These are phyloP conservation scores for Micropoecilia bifurca DNA, from an alignment of 2,797 vertebrate genomes.

Conservation along the genomic window DNA sequence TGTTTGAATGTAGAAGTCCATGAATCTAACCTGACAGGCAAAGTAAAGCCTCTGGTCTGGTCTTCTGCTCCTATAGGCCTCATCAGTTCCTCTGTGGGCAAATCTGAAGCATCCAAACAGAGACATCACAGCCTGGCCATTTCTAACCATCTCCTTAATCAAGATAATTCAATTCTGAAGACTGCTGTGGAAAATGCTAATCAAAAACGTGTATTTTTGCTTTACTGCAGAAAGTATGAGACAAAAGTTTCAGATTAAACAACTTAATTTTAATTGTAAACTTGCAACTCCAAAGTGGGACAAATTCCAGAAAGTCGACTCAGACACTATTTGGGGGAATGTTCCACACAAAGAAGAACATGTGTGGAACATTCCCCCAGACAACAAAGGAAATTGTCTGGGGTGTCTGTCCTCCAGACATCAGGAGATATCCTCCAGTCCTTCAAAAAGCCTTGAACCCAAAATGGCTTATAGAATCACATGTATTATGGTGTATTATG, in stretches of 20 bases:
- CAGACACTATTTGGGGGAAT: not conserved
- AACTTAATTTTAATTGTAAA: not conserved
- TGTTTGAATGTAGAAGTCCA: not conserved
- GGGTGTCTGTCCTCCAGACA: not conserved
- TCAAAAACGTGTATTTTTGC: not conserved
- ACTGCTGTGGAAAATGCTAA: not conserved
- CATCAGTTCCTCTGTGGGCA: constrained; percentile 93
- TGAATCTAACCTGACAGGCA: constrained; percentile 80
- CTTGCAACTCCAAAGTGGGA: not conserved
- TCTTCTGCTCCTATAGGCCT: constrained; percentile 83
- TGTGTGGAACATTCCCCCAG: too few relatives aligned
- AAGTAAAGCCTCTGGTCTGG: constrained; percentile 68
- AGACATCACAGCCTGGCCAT: constrained; percentile 4
- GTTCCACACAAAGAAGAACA: not conserved
- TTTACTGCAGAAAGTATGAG: not conserved
- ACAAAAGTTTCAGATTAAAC: not conserved
- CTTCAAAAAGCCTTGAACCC: not conserved
- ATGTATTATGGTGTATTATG: not conserved
- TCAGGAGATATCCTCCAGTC: not conserved
- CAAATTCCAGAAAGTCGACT: not conserved
- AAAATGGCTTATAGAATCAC: not conserved
- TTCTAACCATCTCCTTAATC: not conserved
- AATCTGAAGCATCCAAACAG: constrained; percentile 73
- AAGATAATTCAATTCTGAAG: not conserved
- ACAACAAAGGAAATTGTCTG: too few relatives aligned